phyloP scores from a whole-genome alignment of 2,797 vertebrate species.

The Betta splendens region DNA sequence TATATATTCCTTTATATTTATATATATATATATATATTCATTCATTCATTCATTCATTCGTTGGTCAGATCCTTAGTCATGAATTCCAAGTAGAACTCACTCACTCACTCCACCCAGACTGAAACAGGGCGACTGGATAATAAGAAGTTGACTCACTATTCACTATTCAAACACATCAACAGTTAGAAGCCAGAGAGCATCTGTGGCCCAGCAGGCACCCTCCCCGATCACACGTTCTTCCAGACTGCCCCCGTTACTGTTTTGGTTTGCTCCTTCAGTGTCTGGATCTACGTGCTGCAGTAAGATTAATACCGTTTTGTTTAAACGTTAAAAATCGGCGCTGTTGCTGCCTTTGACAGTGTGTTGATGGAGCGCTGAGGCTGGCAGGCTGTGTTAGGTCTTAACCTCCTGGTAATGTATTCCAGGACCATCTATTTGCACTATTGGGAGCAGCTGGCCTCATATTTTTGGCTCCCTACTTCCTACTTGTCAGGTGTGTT shows the following conservation, averaged over 20 bases:
- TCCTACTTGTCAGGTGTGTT: conserved; percentile 52
- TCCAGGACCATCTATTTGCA: conserved; percentile 48
- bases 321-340: conserved; percentile 24
- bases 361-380: conserved; percentile 25
- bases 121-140: conserved; percentile 14
- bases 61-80: conserved; percentile 10
- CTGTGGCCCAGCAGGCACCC: conserved; percentile 13
- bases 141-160: background rate
- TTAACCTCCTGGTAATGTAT: conserved; percentile 51
- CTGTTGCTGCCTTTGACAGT: conserved; percentile 24
- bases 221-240: conserved; percentile 12
- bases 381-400: conserved; percentile 33
- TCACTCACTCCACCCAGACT: conserved; percentile 13
- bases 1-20: no score
- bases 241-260: conserved; percentile 4
- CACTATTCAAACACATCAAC: conserved; percentile 29
- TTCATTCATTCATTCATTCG: no score
- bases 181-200: conserved; percentile 13
- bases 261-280: conserved; percentile 1
- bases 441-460: conserved; percentile 67
- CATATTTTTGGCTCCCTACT: conserved; percentile 51
- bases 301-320: background rate
- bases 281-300: background rate
- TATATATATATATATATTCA: no score
- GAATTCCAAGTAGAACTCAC: conserved; percentile 32